Percentiles rank a stretch among this genome's conserved stretches.
Conservation (phyloP, 1,140 invertebrate genomes). For the Propsilocerus akamusi region DNA sequence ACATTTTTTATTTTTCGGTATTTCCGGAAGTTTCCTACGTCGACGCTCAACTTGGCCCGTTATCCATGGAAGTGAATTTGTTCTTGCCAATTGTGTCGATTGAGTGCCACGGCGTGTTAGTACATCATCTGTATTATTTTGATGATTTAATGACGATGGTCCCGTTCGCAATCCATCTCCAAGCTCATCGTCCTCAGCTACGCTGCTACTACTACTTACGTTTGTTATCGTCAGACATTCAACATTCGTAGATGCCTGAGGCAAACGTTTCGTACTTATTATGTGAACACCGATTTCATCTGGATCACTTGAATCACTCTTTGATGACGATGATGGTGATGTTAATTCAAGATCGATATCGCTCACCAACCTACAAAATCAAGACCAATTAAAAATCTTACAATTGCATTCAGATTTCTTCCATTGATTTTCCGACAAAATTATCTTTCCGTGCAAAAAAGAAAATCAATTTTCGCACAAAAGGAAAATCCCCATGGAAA, state of each 20-base stretch:
- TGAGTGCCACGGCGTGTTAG: constrained; percentile 17
- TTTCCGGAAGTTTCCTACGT: constrained; percentile 65
- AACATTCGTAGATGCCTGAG: background rate
- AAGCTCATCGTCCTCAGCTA: constrained; percentile 23
- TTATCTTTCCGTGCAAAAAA: background rate
- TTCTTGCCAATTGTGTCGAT: constrained; percentile 17
- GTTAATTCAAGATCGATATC: constrained; percentile 58
- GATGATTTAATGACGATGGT: constrained; percentile 16
- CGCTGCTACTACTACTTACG: constrained; percentile 7
- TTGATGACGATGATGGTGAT: constrained; percentile 51
- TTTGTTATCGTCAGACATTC: constrained; percentile 17
- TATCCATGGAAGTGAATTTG: constrained; percentile 14
- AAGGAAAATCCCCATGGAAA: background rate
- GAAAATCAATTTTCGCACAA: background rate
- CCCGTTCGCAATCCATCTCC: constrained; percentile 22
- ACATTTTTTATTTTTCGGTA: constrained; percentile 74
- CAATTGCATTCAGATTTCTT: background rate
- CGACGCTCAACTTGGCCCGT: constrained; percentile 35
- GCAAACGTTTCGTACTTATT: background rate
- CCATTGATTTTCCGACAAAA: background rate
- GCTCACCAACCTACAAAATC: constrained; percentile 43
- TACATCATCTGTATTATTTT: constrained; percentile 16
- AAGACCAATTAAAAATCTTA: background rate
- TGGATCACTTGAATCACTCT: constrained; percentile 30
- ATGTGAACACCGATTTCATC: background rate